Percentiles rank a stretch among this genome's conserved stretches.
Evolutionary conservation across 2,888 invertebrate genomes (phyloP).

Genomic region (Ischnus inquisitorius): DNA sequence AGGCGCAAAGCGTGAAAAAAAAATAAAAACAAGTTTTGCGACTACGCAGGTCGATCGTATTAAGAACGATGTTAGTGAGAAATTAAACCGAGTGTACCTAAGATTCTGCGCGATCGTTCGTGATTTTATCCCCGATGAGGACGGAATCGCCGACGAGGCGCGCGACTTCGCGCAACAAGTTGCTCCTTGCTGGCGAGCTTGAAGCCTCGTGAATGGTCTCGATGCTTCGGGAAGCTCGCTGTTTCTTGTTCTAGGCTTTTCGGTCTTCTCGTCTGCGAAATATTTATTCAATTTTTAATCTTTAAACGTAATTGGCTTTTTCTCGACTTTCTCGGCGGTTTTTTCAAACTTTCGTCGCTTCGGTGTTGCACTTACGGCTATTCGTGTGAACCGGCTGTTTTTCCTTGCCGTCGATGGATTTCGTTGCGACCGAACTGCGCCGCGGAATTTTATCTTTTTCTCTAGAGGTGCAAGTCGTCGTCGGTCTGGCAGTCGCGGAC

Average conservation of each 20-base stretch:
- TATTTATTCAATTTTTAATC: no score
- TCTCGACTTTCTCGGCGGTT: not conserved
- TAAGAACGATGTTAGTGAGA: no score
- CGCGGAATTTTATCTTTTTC: slow-evolving; percentile 88
- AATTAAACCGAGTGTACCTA: no score
- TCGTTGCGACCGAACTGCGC: slow-evolving; percentile 87
- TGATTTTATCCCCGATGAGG: slow-evolving; percentile 71
- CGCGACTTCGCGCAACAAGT: slow-evolving; percentile 71
- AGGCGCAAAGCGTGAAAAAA: no score
- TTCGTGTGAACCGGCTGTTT: slow-evolving; percentile 71
- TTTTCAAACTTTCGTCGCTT: not conserved
- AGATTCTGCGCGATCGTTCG: slow-evolving; percentile 61
- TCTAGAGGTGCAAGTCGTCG: slow-evolving; percentile 78
- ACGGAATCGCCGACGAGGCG: slow-evolving; percentile 69
- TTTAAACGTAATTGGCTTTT: no score
- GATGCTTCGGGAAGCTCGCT: slow-evolving; percentile 61
- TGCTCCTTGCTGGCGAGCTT: slow-evolving; percentile 35
- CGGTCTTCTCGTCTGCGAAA: slow-evolving; percentile 80
- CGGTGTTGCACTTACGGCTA: slow-evolving; percentile 75
- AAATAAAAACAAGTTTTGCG: no score
- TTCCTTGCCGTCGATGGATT: slow-evolving; percentile 62
- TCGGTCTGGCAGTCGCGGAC: slow-evolving; percentile 73
- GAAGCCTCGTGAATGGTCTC: slow-evolving; percentile 68
- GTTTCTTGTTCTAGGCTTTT: slow-evolving; percentile 68
- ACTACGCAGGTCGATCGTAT: no score